phyloP scores from a whole-genome alignment of 2,797 vertebrate species.

The Gymnodraco acuticeps region DNA sequence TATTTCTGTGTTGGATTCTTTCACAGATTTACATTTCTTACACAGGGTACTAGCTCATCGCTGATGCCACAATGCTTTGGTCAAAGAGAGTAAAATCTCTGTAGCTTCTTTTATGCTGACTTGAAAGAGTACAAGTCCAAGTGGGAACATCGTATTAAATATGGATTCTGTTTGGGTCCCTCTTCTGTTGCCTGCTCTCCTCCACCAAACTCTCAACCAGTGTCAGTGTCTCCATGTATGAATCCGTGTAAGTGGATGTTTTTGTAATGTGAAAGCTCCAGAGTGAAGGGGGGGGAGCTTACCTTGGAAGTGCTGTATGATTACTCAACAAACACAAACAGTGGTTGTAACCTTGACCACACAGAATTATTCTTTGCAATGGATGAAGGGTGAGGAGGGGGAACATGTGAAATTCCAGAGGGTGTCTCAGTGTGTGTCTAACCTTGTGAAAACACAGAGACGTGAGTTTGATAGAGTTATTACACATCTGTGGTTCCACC shows the following conservation, averaged over 20 bases:
- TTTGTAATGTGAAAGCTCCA: slow-evolving; percentile 78
- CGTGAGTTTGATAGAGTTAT: slow-evolving; percentile 88
- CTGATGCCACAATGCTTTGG: slow-evolving; percentile 65
- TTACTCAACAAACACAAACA: slow-evolving; percentile 81
- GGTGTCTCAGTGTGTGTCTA: slow-evolving; percentile 83
- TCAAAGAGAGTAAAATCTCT: slow-evolving; percentile 64
- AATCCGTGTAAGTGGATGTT: slow-evolving; percentile 82
- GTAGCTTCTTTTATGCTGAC: slow-evolving; percentile 80
- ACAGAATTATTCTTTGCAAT: slow-evolving; percentile 77
- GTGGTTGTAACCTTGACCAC: slow-evolving; percentile 77
- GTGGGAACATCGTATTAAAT: slow-evolving; percentile 72
- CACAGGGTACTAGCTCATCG: slow-evolving; percentile 51
- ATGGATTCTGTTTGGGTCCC: slow-evolving; percentile 79
- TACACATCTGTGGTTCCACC: slow-evolving; percentile 75
- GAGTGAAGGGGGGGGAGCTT: slow-evolving; percentile 62
- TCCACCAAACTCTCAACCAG: slow-evolving; percentile 54
- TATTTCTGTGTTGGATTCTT: slow-evolving; percentile 13
- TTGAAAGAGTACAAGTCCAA: slow-evolving; percentile 78
- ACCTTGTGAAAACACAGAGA: slow-evolving; percentile 84
- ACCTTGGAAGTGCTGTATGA: slow-evolving; percentile 75
- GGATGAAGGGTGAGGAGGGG: slow-evolving; percentile 67
- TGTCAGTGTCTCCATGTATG: slow-evolving; percentile 65
- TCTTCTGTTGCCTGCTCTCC: slow-evolving; percentile 61
- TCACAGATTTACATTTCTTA: slow-evolving; percentile 48
- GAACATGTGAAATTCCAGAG: slow-evolving; percentile 82